These are phyloP conservation scores for Tyrophagus putrescentiae DNA, from an alignment of 1,140 invertebrate species.

Conservation along the genomic window DNA sequence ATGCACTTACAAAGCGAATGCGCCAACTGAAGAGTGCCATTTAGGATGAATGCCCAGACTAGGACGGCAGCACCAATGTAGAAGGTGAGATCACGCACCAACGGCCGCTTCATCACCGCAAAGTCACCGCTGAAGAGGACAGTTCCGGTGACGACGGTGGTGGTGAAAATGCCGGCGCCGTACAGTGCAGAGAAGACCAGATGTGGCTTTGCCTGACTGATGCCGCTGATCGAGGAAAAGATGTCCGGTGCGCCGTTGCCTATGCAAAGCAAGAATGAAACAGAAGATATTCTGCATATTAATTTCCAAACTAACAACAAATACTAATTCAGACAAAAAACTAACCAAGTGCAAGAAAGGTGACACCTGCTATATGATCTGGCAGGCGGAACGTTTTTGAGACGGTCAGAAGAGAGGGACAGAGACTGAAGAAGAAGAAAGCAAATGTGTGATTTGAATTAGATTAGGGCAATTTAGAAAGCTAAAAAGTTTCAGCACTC, in stretches of 20 bases:
- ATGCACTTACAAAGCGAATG: slow-evolving; percentile 1
- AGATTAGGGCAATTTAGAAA: slow-evolving; percentile 12
- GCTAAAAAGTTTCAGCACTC: background rate
- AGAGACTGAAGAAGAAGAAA: slow-evolving; percentile 41
- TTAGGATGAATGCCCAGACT: slow-evolving; percentile 13
- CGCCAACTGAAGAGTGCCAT: background rate
- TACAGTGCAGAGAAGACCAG: slow-evolving; percentile 45
- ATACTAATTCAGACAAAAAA: background rate
- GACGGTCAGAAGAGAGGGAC: slow-evolving; percentile 49
- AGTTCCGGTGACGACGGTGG: slow-evolving; percentile 46
- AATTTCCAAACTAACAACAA: background rate
- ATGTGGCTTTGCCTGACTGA: slow-evolving; percentile 38
- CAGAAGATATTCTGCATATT: background rate
- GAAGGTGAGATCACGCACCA: slow-evolving; percentile 50
- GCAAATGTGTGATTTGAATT: background rate
- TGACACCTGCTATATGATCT: slow-evolving; percentile 59
- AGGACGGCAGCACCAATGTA: slow-evolving; percentile 40
- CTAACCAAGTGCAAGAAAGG: slow-evolving; percentile 52
- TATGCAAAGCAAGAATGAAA: slow-evolving; percentile 49
- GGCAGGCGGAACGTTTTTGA: slow-evolving; percentile 46
- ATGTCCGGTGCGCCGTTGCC: slow-evolving; percentile 65
- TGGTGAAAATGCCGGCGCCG: slow-evolving; percentile 49
- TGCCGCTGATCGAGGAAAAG: slow-evolving; percentile 45
- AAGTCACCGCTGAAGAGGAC: slow-evolving; percentile 46
- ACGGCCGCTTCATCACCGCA: slow-evolving; percentile 41